phyloP scores from a whole-genome alignment of 2,888 invertebrate species.

The Ctena decussata region DNA sequence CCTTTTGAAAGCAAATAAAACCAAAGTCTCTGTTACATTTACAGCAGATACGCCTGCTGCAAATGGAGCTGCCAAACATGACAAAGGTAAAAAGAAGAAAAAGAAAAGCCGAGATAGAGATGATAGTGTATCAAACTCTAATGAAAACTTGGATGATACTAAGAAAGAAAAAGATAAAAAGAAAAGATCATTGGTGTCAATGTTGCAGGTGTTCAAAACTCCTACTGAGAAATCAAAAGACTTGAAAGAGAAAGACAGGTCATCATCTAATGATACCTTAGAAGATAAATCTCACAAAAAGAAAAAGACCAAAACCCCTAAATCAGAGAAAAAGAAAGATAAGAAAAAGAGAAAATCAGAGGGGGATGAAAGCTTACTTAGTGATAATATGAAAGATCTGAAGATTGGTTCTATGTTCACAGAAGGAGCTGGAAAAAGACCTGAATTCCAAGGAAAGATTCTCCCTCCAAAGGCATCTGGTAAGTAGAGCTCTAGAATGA shows the following conservation, averaged over 20 bases:
- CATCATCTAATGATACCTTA: conserved; percentile 74
- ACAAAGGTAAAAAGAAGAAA: conserved; percentile 70
- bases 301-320: conserved; percentile 77
- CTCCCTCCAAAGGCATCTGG: conserved; percentile 84
- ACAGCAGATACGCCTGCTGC: conserved; percentile 63
- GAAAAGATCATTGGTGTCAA: conserved; percentile 73
- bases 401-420: conserved; percentile 78
- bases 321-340: conserved; percentile 78
- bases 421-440: conserved; percentile 42
- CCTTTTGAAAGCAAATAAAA: conserved; percentile 51
- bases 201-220: conserved; percentile 72
- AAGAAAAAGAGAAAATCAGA: conserved; percentile 66
- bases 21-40: conserved; percentile 45
- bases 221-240: conserved; percentile 68
- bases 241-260: conserved; percentile 74
- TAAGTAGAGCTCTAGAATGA: too few relatives aligned
- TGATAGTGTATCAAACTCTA: conserved; percentile 45
- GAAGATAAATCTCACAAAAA: conserved; percentile 76
- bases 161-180: conserved; percentile 77
- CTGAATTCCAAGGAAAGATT: conserved; percentile 39
- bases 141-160: conserved; percentile 47
- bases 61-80: conserved; percentile 52
- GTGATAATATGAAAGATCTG: conserved; percentile 74
- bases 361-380: conserved; percentile 59
- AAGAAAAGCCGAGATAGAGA: conserved; percentile 57